These are phyloP conservation scores for Helicoverpa assulta DNA, from an alignment of 2,888 invertebrate species.

Conservation along the genomic window DNA sequence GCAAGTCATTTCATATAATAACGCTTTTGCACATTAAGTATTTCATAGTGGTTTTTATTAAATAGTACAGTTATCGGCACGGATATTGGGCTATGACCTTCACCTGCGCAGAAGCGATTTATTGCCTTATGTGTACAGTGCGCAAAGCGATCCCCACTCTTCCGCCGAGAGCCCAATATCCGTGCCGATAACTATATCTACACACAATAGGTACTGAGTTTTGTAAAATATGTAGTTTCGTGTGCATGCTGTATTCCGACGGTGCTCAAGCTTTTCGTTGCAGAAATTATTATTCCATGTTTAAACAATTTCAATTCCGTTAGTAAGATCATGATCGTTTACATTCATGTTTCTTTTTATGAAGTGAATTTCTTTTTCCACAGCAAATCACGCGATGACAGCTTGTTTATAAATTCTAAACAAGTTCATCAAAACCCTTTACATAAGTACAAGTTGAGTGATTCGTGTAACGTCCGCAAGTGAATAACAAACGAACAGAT, in stretches of 20 bases:
- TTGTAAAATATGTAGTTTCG: background rate
- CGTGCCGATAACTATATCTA: no score
- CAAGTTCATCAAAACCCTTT: conserved; percentile 41
- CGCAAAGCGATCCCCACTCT: no score
- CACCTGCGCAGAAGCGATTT: no score
- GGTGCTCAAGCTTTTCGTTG: background rate
- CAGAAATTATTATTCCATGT: background rate
- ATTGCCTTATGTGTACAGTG: no score
- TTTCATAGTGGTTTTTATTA: background rate
- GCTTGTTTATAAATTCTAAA: conserved; percentile 44
- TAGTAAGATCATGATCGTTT: background rate
- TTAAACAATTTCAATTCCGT: background rate
- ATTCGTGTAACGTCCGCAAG: conserved; percentile 52
- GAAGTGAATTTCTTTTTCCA: background rate
- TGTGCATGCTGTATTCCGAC: background rate
- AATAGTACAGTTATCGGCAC: no score
- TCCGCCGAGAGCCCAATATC: no score
- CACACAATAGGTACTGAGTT: background rate
- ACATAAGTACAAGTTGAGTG: conserved; percentile 36
- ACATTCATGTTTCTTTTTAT: background rate
- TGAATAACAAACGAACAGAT: conserved; percentile 67
- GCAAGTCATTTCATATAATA: conserved; percentile 4
- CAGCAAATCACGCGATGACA: conserved; percentile 25
- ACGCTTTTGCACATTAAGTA: background rate
- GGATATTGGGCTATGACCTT: no score